Percentiles rank a stretch among this genome's conserved stretches.
Conservation (phyloP, 2,113 vertebrate genomes). For the Australoheros scitulus region DNA sequence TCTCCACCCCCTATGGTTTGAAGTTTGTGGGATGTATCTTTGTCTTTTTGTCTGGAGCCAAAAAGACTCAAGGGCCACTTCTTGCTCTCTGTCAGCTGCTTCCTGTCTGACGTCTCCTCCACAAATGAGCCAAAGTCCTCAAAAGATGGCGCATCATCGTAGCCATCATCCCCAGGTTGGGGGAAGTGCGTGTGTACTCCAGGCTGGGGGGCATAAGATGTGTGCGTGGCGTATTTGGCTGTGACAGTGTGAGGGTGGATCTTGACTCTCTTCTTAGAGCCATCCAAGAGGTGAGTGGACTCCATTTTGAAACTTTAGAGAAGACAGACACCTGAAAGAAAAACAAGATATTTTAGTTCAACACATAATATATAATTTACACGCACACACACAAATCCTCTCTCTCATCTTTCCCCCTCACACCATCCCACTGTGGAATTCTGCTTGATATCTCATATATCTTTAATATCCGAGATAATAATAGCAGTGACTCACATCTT, state of each 20-base stretch:
- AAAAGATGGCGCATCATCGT: slow-evolving; percentile 84
- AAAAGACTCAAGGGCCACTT: slow-evolving; percentile 85
- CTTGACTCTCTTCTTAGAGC: slow-evolving; percentile 92
- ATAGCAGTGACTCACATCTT: slow-evolving; percentile 59
- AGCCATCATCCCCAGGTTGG: slow-evolving; percentile 89
- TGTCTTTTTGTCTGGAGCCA: slow-evolving; percentile 78
- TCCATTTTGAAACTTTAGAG: slow-evolving; percentile 81
- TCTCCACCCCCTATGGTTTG: slow-evolving; percentile 64
- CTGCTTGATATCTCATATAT: slow-evolving; percentile 58
- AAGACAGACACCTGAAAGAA: slow-evolving; percentile 56
- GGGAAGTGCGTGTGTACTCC: slow-evolving; percentile 86
- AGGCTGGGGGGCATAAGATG: slow-evolving; percentile 69
- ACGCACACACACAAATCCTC: neutral
- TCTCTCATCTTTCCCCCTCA: neutral
- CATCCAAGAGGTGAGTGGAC: slow-evolving; percentile 80
- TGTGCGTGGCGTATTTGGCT: slow-evolving; percentile 88
- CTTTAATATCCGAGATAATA: slow-evolving; percentile 65
- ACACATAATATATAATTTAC: neutral
- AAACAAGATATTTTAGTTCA: slow-evolving; percentile 28
- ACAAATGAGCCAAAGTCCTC: slow-evolving; percentile 87
- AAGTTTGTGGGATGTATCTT: slow-evolving; percentile 47
- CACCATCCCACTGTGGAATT: slow-evolving; percentile 1
- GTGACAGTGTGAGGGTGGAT: slow-evolving; percentile 95
- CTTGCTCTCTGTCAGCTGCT: slow-evolving; percentile 80
- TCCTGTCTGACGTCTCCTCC: slow-evolving; percentile 89